These are phyloP conservation scores for Callosobruchus maculatus DNA, from an alignment of 2,888 invertebrate genomes.

Conservation along the genomic window DNA sequence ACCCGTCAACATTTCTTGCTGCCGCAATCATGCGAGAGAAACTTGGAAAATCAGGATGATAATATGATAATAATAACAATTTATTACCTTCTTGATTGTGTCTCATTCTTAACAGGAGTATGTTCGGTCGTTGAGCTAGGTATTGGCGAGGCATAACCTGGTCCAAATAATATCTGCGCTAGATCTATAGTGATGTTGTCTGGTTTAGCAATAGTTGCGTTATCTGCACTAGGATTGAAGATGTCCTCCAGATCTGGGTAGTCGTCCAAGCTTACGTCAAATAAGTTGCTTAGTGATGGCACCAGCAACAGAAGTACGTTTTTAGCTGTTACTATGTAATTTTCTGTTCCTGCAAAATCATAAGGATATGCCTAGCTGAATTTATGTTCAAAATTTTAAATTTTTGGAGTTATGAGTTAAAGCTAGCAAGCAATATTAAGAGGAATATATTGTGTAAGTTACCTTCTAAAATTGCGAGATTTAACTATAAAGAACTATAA, in stretches of 20 bases:
- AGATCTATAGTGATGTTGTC: background rate
- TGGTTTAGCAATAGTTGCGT: background rate
- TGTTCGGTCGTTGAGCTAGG: background rate
- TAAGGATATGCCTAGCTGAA: background rate
- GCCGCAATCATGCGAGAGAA: no score
- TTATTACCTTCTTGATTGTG: background rate
- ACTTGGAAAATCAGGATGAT: no score
- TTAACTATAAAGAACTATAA: no score
- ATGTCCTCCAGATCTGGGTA: background rate
- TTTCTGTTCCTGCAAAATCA: background rate
- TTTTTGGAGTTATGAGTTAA: no score
- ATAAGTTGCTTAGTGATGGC: background rate
- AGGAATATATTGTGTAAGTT: no score
- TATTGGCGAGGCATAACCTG: background rate
- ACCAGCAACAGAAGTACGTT: background rate
- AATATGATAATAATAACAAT: no score
- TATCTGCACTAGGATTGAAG: background rate
- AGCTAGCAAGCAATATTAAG: no score
- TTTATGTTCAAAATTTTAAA: no score
- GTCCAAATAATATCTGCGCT: background rate
- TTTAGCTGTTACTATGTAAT: background rate
- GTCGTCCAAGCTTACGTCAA: background rate
- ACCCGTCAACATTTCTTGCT: no score
- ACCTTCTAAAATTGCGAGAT: no score
- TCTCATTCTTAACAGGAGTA: background rate